Evolutionary conservation across 2,797 vertebrate species (phyloP).

Genomic region (Rallus crepitans): DNA sequence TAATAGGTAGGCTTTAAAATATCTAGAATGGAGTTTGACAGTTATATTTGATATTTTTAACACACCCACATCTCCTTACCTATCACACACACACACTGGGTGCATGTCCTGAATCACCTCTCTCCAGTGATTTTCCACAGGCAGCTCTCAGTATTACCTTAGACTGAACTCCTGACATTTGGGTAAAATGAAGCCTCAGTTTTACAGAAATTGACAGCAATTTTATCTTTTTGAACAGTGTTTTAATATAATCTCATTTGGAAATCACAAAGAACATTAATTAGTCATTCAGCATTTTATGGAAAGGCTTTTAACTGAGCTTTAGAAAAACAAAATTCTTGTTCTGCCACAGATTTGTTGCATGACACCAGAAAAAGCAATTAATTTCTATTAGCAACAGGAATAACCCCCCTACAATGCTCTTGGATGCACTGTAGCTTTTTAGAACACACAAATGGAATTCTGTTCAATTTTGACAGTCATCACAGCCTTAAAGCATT

Average conservation of each 20-base stretch:
- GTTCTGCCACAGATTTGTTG: background rate
- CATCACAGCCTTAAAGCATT: background rate
- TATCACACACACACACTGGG: background rate
- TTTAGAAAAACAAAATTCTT: background rate
- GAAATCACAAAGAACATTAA: background rate
- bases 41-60: background rate
- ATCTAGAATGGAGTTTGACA: background rate
- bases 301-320: background rate
- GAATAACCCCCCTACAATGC: background rate
- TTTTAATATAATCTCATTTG: background rate
- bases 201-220: background rate
- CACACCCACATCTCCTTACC: background rate
- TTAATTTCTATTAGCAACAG: background rate
- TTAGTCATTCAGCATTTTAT: background rate
- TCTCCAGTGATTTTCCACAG: background rate
- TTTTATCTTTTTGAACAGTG: background rate
- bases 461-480: background rate
- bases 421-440: background rate
- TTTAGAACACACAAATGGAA: background rate
- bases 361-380: background rate
- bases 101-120: background rate
- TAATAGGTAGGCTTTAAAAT: background rate
- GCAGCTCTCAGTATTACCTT: background rate
- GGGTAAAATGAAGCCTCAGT: background rate
- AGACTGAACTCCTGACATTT: background rate